These are phyloP conservation scores for Eueides isabella DNA, from an alignment of 1,140 invertebrate species.

Conservation along the genomic window DNA sequence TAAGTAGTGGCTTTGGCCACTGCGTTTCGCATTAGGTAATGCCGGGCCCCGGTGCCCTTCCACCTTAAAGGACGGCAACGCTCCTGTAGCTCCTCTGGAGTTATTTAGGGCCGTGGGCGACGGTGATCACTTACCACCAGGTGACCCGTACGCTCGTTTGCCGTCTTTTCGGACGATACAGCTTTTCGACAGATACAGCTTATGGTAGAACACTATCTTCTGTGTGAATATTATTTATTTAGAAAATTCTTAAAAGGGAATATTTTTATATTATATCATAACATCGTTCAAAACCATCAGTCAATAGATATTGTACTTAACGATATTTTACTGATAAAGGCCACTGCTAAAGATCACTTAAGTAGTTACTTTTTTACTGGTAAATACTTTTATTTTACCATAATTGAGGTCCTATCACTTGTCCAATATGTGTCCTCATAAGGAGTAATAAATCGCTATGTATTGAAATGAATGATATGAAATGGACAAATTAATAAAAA, in stretches of 20 bases:
- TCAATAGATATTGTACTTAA: neutral
- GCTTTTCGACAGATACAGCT: no score
- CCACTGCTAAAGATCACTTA: constrained; percentile 3
- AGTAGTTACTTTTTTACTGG: constrained; percentile 15
- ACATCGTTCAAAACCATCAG: neutral
- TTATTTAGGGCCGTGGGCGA: no score
- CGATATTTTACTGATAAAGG: constrained; percentile 12
- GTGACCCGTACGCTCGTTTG: no score
- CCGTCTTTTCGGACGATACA: no score
- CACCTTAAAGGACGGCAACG: no score
- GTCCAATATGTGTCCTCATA: neutral
- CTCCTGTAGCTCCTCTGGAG: no score
- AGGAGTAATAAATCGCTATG: neutral
- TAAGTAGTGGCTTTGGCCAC: no score
- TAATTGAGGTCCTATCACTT: neutral
- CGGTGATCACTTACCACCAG: no score
- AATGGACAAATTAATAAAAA: no score
- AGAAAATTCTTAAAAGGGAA: neutral
- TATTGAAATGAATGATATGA: no score
- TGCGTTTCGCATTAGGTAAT: no score
- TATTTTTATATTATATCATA: neutral
- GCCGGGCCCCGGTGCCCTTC: no score
- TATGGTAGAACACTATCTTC: neutral
- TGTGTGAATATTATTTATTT: neutral
- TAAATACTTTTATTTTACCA: neutral